phyloP scores from a whole-genome alignment of 2,888 invertebrate species.

The Campopleginae sp. region DNA sequence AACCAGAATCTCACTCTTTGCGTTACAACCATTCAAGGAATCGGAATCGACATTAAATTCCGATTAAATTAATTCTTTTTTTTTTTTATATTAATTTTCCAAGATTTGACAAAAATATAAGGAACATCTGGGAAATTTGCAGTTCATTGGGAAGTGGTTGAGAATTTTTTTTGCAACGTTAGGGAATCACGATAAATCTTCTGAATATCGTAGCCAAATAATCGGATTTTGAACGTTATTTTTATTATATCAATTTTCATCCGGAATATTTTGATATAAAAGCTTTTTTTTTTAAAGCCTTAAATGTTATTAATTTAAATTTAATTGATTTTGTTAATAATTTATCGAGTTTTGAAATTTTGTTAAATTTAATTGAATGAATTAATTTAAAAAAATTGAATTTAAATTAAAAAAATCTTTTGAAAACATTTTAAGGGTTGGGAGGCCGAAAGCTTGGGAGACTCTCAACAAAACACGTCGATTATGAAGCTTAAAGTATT shows the following conservation, averaged over 20 bases:
- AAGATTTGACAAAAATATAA: not conserved
- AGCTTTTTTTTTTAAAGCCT: no score
- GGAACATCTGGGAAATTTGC: not conserved
- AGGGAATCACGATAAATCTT: no score
- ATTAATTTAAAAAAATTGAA: not conserved
- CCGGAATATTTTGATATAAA: no score
- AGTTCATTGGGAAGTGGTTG: not conserved
- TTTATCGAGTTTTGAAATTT: no score
- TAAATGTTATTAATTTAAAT: no score
- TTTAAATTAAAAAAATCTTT: no score
- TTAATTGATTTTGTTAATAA: no score
- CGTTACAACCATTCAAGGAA: not conserved
- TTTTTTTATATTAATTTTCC: not conserved
- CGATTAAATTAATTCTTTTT: not conserved
- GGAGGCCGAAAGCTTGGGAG: not conserved
- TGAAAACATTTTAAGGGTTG: not conserved
- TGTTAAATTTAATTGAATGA: not conserved
- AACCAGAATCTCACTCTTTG: not conserved
- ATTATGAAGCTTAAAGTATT: not conserved
- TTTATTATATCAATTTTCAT: no score
- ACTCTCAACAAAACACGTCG: not conserved
- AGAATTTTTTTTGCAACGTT: not conserved
- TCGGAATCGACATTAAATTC: not conserved
- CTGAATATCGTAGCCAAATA: no score
- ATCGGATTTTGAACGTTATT: no score